Evolutionary conservation across 2,113 vertebrate species (phyloP), one percentile per base, ranked within the genome.

Genomic region (Danionella cerebrum): DNA sequence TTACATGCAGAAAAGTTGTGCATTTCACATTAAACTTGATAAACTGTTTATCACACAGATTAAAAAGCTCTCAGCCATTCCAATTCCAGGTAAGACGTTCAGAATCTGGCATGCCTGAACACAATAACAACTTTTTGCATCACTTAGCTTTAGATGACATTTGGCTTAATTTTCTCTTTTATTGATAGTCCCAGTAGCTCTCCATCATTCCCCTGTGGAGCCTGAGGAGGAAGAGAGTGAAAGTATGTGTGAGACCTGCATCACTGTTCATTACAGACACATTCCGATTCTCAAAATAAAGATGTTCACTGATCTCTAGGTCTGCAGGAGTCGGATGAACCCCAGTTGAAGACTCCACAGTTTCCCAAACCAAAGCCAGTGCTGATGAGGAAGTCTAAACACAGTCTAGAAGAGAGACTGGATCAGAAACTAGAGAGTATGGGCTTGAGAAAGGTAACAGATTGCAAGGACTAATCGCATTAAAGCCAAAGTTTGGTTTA

Each of bases 391-490:
- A 80, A 79, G 29, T 79, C 84, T 59, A 77, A 70, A 10, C 67
- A 72, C 6, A 51, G 85, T 25, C 45, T 85, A 73, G 82, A 87
- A 60, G 82, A 87, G 4, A 64, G 70, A 0, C 55, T 90, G 67
- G 66, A 88, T 29, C 80, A 90, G 58, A 87, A 83, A 21, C 74
- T 89, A 67, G 82, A 87, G 44, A 80, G 52, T 55, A 72, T 87
- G 82, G 85, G 85, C 0, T 42, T 83, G 9, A 75, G 51, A 54
- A 80, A 75, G 73, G 86, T 84, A 52, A n/a, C 35, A 57, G 12
- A 44, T 18, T 53, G 14, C 1, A 11, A 18, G n/a, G n/a, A n/a
- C n/a, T n/a, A n/a, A n/a, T n/a, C n/a, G n/a, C n/a, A n/a, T n/a
- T n/a, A n/a, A n/a, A n/a, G n/a, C n/a, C n/a, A n/a, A n/a, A n/a